These are phyloP conservation scores for Phymorhynchus buccinoides DNA, from an alignment of 1,140 invertebrate genomes.

Conservation along the genomic window DNA sequence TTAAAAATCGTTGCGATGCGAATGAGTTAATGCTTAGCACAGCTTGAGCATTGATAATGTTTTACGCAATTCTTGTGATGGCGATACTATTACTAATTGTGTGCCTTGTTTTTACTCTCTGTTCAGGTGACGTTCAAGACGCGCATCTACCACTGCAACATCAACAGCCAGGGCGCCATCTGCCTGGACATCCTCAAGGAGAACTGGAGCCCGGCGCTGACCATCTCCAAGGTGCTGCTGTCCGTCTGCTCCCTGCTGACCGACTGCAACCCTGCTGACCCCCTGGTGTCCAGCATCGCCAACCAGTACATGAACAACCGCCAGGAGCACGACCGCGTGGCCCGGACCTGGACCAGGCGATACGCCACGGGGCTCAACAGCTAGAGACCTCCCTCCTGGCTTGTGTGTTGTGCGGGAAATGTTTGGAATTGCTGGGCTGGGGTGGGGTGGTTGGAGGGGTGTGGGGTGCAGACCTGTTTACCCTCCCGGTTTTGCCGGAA, in stretches of 20 bases:
- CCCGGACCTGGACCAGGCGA: conserved; percentile 97
- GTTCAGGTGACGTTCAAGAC: conserved; percentile 92
- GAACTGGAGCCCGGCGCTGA: conserved; percentile 73
- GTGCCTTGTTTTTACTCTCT: no score
- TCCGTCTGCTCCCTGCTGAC: conserved; percentile 89
- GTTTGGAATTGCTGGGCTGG: no score
- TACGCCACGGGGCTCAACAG: conserved; percentile 86
- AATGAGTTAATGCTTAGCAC: no score
- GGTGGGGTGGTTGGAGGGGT: no score
- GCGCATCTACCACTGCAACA: conserved; percentile 74
- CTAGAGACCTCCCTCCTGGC: background rate
- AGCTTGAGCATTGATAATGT: no score
- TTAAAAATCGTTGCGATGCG: no score
- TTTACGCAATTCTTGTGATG: no score
- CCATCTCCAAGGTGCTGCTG: conserved; percentile 75
- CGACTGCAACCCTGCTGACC: conserved; percentile 84
- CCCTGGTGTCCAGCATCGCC: conserved; percentile 97
- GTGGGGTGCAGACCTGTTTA: no score
- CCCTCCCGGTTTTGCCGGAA: no score
- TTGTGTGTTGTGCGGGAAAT: background rate
- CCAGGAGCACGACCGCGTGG: conserved; percentile 97
- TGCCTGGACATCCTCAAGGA: conserved; percentile 74
- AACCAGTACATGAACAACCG: conserved; percentile 97
- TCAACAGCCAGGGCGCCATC: conserved; percentile 73
- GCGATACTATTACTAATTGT: no score